phyloP scores from a whole-genome alignment of 2,797 vertebrate genomes.

The Rhabdomys pumilio region DNA sequence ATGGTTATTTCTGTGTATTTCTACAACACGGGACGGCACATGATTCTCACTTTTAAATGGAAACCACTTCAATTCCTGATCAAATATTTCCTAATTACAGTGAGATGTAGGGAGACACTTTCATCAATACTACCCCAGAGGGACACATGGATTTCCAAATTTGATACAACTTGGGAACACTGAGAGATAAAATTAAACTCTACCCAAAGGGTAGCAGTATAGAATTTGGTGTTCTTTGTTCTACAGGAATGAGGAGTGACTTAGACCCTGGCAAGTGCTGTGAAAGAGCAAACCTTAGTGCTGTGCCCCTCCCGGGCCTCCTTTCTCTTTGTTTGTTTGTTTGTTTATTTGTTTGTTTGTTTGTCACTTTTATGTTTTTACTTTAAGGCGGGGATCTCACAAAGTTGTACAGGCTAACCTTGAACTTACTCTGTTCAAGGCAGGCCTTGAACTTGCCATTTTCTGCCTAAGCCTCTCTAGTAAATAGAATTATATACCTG shows the following conservation, averaged over 20 bases:
- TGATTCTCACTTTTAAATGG: constrained; percentile 47
- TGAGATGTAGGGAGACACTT: constrained; percentile 61
- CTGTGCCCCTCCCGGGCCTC: background rate
- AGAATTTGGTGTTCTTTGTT: background rate
- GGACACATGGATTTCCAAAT: background rate
- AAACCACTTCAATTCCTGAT: constrained; percentile 67
- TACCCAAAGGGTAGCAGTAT: no score
- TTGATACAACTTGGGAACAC: background rate
- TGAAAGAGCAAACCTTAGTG: rapidly evolving
- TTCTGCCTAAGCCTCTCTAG: background rate
- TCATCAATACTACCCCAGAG: constrained; percentile 34
- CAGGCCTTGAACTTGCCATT: background rate
- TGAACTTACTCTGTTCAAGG: background rate
- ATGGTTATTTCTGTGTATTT: constrained; percentile 62
- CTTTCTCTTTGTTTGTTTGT: no score
- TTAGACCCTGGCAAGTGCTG: background rate
- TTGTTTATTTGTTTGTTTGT: no score
- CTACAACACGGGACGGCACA: constrained; percentile 37
- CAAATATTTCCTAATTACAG: constrained; percentile 63
- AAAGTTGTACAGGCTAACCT: background rate
- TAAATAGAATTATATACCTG: background rate
- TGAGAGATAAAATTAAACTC: background rate
- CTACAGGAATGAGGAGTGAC: background rate
- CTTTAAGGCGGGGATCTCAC: background rate
- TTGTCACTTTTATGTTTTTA: background rate